A percentile compares a stretch with the other conserved stretches of the same genome.
Conservation (phyloP, 2,113 vertebrate genomes). For the Mellivora capensis region DNA sequence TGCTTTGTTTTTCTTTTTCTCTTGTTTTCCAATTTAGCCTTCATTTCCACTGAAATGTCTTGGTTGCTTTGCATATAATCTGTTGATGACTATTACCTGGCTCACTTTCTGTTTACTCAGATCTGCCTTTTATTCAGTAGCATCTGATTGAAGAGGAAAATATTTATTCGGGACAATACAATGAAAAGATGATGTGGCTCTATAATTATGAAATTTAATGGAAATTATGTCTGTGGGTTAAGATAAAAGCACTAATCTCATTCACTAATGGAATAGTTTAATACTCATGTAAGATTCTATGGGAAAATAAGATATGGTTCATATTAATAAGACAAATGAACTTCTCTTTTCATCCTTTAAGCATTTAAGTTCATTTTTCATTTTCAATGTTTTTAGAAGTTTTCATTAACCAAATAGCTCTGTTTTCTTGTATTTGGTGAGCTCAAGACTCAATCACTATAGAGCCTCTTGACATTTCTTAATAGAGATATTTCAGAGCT, state of each 20-base stretch:
- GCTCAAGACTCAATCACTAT: not conserved
- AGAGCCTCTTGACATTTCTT: conserved; percentile 49
- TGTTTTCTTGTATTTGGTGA: conserved; percentile 61
- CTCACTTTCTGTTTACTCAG: conserved; percentile 53
- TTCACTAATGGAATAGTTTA: conserved; percentile 76
- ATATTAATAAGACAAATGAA: conserved; percentile 61
- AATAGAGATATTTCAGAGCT: not conserved
- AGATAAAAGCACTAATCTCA: conserved; percentile 74
- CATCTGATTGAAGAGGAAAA: conserved; percentile 36
- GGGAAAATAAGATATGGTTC: conserved; percentile 69
- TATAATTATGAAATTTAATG: conserved; percentile 63
- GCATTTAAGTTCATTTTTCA: conserved; percentile 71
- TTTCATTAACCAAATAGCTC: conserved; percentile 59
- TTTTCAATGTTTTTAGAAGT: conserved; percentile 54
- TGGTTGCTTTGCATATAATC: conserved; percentile 28
- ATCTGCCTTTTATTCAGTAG: not conserved
- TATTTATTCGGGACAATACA: conserved; percentile 49
- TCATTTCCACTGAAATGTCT: conserved; percentile 45
- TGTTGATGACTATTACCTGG: not conserved
- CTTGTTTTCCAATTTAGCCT: not conserved
- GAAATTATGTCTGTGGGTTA: conserved; percentile 62
- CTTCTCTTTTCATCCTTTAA: conserved; percentile 73
- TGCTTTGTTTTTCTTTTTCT: not conserved
- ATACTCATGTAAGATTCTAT: conserved; percentile 72
- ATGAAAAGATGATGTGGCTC: not conserved